These are phyloP conservation scores for Ormyrus rosae DNA, from an alignment of 2,888 invertebrate genomes.

Conservation along the genomic window DNA sequence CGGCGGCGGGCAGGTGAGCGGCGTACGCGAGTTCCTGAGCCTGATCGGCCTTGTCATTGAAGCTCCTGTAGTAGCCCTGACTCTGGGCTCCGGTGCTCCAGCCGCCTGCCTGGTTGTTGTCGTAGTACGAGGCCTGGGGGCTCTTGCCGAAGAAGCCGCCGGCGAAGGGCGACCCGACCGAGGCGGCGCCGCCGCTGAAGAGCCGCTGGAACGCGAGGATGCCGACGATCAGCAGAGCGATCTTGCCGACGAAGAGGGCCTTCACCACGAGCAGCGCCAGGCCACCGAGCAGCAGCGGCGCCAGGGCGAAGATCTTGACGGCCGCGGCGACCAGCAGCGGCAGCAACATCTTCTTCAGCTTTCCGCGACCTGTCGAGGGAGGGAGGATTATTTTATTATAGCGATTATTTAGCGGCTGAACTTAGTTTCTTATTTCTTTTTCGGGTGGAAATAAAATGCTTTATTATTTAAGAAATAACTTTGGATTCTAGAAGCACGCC, in stretches of 20 bases:
- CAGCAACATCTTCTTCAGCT: slow-evolving; percentile 83
- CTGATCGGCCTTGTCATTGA: slow-evolving; percentile 77
- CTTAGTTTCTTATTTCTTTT: too few relatives aligned
- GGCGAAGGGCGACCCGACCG: slow-evolving; percentile 60
- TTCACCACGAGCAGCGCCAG: slow-evolving; percentile 85
- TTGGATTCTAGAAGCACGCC: too few relatives aligned
- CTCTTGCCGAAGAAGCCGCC: slow-evolving; percentile 68
- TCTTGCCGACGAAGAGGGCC: slow-evolving; percentile 86
- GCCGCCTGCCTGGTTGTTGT: slow-evolving; percentile 58
- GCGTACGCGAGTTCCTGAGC: slow-evolving; percentile 85
- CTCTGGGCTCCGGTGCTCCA: slow-evolving; percentile 72
- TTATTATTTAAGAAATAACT: too few relatives aligned
- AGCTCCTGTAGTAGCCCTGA: slow-evolving; percentile 74
- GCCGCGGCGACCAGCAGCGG: slow-evolving; percentile 84
- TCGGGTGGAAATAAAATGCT: too few relatives aligned
- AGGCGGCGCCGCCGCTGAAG: slow-evolving; percentile 77
- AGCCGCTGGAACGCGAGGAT: slow-evolving; percentile 84
- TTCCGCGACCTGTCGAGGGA: slow-evolving; percentile 77
- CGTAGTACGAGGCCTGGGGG: slow-evolving; percentile 51
- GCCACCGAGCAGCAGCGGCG: slow-evolving; percentile 84
- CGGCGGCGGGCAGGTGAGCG: slow-evolving; percentile 77
- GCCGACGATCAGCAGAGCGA: slow-evolving; percentile 85
- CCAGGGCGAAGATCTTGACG: slow-evolving; percentile 83
- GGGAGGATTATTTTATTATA: too few relatives aligned
- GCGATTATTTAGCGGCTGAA: too few relatives aligned